These are phyloP conservation scores for Pelochelys cantorii DNA, from an alignment of 2,797 vertebrate species.

Conservation along the genomic window DNA sequence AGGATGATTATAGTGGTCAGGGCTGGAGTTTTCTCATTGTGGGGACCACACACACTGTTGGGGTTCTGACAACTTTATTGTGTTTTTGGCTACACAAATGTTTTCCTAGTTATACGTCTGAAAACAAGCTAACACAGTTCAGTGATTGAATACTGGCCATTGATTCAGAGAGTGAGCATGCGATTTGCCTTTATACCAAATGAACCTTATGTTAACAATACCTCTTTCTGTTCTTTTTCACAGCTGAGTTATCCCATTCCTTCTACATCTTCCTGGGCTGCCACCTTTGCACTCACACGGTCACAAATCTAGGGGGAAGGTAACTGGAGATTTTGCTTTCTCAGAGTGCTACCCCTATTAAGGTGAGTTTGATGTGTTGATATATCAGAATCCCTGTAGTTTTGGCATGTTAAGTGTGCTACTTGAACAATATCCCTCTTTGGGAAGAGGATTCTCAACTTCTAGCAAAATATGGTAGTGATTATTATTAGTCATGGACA, in stretches of 20 bases:
- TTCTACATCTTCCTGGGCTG: background rate
- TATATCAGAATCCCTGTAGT: background rate
- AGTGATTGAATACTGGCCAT: background rate
- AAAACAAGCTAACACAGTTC: background rate
- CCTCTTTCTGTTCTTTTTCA: background rate
- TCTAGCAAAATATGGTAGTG: background rate
- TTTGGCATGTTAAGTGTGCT: background rate
- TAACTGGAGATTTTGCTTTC: background rate
- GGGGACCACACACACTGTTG: background rate
- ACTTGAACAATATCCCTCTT: background rate
- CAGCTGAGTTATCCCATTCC: background rate
- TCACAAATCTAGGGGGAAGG: background rate
- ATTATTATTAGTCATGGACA: background rate
- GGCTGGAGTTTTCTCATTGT: background rate
- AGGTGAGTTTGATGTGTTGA: background rate
- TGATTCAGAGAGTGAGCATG: conserved; percentile 3
- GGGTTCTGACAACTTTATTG: background rate
- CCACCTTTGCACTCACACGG: background rate
- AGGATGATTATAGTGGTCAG: no score
- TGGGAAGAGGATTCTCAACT: background rate
- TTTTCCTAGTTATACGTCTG: background rate
- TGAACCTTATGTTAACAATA: rapidly evolving
- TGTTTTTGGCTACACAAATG: background rate
- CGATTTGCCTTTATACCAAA: background rate
- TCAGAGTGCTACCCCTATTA: background rate